Conservation (phyloP, 2,113 vertebrate species). For the Leucosticte australis region DNA sequence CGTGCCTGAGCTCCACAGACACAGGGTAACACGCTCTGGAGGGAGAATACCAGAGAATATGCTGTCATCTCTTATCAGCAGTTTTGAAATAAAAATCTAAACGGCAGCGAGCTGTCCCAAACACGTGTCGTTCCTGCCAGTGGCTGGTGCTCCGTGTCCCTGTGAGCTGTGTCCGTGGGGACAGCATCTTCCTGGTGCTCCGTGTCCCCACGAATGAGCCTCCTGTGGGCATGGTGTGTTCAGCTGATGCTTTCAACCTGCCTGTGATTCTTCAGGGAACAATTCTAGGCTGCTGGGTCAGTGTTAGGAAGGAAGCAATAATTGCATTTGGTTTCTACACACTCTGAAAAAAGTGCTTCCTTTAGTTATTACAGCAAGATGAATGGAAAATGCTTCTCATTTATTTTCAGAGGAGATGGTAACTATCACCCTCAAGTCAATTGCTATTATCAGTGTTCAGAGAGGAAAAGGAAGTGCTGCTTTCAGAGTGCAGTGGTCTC, state of each 20-base stretch:
- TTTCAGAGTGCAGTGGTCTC: neutral
- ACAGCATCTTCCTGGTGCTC: neutral
- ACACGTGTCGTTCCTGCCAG: neutral
- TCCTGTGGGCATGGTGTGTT: neutral
- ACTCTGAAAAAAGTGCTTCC: neutral
- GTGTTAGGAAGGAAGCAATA: neutral
- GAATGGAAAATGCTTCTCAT: neutral
- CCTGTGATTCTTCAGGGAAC: neutral
- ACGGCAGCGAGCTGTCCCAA: neutral
- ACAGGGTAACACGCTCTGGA: neutral
- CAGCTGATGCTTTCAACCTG: neutral
- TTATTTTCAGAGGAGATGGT: neutral
- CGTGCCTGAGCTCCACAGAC: neutral
- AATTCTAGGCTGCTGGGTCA: neutral
- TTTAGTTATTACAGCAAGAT: neutral
- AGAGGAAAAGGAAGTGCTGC: neutral
- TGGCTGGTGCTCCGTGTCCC: neutral
- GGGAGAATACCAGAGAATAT: neutral
- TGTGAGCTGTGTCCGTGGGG: neutral
- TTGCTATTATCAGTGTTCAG: neutral
- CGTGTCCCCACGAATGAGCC: neutral
- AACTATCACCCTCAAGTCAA: neutral
- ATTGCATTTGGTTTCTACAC: neutral
- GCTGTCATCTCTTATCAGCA: neutral
- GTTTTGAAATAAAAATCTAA: neutral